Evolutionary conservation across 2,888 invertebrate genomes (phyloP), one percentile per base, ranked within the genome.

Genomic region (Chaitophorus viminalis): DNA sequence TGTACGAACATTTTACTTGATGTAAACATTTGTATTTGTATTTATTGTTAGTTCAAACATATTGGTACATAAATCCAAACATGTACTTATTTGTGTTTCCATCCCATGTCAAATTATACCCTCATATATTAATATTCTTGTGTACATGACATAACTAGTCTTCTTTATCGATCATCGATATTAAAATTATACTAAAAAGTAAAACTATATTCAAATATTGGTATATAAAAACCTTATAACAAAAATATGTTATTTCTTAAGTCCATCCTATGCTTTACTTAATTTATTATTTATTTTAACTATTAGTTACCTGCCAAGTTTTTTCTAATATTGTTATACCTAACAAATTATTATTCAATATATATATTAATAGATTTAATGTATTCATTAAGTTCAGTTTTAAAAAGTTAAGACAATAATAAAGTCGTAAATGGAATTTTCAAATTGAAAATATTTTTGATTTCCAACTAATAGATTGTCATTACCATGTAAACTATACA

Each of bases 191-290:
- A 2, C 52, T 52, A 25, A 18, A n/a, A 25, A 21, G 18, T 54
- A 46, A 9, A 46, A 46, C 9, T 9, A 46, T 9, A 1, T 1
- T 54, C 21, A 18, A 21, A 1, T 54, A 18, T 21, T 18, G n/a
- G n/a, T n/a, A n/a, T n/a, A 18, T 31, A 82, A 8, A 70, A 82
- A 36, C 33, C 6, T 46, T 5, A 82, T 82, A 52, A 70, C 46
- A 82, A 81, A 81, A 81, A 39, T 29, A 21, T 52, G 25, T 21
- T 74, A 54, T 72, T 72, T 54, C 21, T 36, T 36, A 46, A 82
- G n/a, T 82, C 72, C 72, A 82, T 74, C 82, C 72, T 74, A 4
- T n/a, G n/a, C 11, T 52, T 74, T 82, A 82, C 82, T 82, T 82
- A 82, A 82, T 33, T 33, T 52, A 52, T 33, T 70, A 72, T n/a